phyloP scores from a whole-genome alignment of 2,797 vertebrate genomes.

The Lagocephalus sceleratus region DNA sequence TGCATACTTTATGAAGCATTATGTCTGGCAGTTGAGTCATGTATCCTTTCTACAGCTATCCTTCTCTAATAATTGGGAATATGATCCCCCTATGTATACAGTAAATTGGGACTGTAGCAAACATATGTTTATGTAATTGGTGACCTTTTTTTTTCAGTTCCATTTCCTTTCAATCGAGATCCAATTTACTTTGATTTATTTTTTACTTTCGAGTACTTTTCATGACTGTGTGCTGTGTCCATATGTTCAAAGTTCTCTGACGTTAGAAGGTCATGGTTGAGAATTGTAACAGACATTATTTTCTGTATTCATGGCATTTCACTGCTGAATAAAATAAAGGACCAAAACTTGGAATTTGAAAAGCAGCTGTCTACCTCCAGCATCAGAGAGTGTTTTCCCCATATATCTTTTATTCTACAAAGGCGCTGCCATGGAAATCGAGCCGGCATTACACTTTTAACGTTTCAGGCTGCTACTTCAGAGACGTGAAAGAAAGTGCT shows the following conservation, averaged over 20 bases:
- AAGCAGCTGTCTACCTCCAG: conserved; percentile 97
- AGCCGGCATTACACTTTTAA: conserved; percentile 87
- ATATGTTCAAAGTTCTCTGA: conserved; percentile 98
- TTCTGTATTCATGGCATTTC: conserved; percentile 99
- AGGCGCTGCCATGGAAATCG: conserved; percentile 86
- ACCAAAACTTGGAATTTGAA: conserved; percentile 99
- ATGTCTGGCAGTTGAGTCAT: conserved; percentile 99
- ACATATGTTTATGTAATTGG: conserved; percentile 99
- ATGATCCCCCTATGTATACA: conserved; percentile 98
- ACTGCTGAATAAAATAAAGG: conserved; percentile 99
- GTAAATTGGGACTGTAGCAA: conserved; percentile 99
- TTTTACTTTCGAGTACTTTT: conserved; percentile 90
- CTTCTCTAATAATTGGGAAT: conserved; percentile 95
- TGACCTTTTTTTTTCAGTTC: conserved; percentile 83
- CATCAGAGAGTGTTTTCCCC: conserved; percentile 83
- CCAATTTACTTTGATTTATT: conserved; percentile 79
- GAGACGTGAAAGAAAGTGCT: conserved; percentile 54
- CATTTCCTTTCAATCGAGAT: conserved; percentile 92
- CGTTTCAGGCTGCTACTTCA: conserved; percentile 63
- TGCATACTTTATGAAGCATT: conserved; percentile 99
- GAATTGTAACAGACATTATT: conserved; percentile 99
- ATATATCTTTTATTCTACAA: conserved; percentile 79
- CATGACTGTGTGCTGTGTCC: conserved; percentile 99
- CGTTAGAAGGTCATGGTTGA: conserved; percentile 99
- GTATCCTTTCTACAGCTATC: conserved; percentile 98